phyloP scores from a whole-genome alignment of 1,140 invertebrate genomes.

The Sarcophaga bullata region DNA sequence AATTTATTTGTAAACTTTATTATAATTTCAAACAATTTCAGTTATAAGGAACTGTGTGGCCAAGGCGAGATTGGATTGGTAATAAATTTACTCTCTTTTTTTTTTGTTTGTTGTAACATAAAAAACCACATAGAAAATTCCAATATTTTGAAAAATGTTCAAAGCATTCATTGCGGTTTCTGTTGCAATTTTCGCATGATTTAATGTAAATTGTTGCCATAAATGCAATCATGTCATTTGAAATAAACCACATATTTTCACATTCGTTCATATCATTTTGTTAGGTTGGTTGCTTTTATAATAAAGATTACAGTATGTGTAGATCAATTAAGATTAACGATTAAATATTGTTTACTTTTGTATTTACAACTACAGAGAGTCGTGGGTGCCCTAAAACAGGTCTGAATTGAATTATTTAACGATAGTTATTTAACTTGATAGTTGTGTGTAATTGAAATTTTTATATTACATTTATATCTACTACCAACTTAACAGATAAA shows the following conservation, averaged over 20 bases:
- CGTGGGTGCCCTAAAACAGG: constrained; percentile 1
- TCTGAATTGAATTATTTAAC: not conserved
- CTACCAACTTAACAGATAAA: too few relatives aligned
- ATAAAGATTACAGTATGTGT: not conserved
- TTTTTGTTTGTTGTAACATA: not conserved
- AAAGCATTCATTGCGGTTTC: not conserved
- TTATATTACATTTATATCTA: too few relatives aligned
- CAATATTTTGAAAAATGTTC: not conserved
- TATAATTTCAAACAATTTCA: too few relatives aligned
- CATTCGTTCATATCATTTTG: too few relatives aligned
- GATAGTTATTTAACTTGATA: too few relatives aligned
- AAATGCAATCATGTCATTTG: not conserved
- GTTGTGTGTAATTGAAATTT: too few relatives aligned
- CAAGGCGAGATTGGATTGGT: too few relatives aligned
- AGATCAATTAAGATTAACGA: not conserved
- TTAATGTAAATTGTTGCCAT: not conserved
- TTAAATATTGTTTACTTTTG: not conserved
- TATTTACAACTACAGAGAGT: not conserved
- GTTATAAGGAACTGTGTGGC: too few relatives aligned
- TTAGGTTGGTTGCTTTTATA: too few relatives aligned
- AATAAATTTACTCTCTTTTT: too few relatives aligned
- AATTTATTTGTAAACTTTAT: too few relatives aligned
- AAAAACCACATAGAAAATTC: not conserved
- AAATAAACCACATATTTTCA: not conserved
- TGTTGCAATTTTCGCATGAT: constrained; percentile 11